Base-by-base conservation (phyloP, 2,797 vertebrate genomes). In the Lerista edwardsae region DNA sequence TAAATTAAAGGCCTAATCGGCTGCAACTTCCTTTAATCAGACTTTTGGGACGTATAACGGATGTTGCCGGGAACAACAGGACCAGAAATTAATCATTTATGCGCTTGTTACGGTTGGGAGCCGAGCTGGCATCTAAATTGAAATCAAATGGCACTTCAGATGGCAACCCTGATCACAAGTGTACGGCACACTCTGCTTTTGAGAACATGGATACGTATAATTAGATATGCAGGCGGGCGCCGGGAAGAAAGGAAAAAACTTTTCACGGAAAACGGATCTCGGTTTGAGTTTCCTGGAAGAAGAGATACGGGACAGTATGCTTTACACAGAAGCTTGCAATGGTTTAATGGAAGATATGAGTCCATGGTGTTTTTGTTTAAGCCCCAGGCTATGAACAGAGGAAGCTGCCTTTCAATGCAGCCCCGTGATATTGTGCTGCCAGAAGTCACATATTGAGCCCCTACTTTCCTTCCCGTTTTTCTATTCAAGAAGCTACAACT, bases 81-180 rank as follows among this genome's bases (percentile, higher is more conserved):
- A 72, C 9, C 36, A 36, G n/a, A 75, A 25, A 82, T 82, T 61
- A 73, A 82, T 62, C 47, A 74, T 51, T 44, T 34, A 74, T 74
- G 25, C 23, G 8, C 59, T 47, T 73, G 21, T 51, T 82, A 74
- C n/a, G 31, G 31, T n/a, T 36, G 29, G 19, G 15, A 21, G 15
- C 3, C 39, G 51, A 41, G 51, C 34, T 19, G 68, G 67, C 25
- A 59, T 59, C 67, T 81, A 81, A 72, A 61, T 61, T 57, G 55
- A 81, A 69, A 72, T 39, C 68, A 81, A 81, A 61, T 19, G 27
- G n/a, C 65, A 65, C 39, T 78, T 78, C 29, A 29, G 19, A 41
- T 81, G 55, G 55, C 59, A 72, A 61, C 29, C 27, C 21, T 29
- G 31, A 10, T 80, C 8, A 9, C 8, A 21, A 41, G 27, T 39